Evolutionary conservation across 2,113 vertebrate species (phyloP), one percentile per base, ranked within the genome.

Genomic region (Pipra filicauda): DNA sequence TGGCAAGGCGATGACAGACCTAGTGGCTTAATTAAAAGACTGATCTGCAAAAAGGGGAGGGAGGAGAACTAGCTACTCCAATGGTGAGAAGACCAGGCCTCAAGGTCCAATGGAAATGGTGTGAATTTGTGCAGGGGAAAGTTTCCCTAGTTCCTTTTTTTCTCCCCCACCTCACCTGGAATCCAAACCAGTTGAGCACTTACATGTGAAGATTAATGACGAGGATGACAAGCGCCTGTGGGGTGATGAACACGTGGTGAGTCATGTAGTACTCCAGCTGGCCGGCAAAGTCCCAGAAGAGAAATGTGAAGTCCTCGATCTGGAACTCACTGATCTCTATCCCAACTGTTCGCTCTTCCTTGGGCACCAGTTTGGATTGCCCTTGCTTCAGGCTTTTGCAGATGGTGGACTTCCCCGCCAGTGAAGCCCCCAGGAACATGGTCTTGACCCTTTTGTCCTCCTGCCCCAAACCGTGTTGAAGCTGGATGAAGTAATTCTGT

Each of bases 261-360:
- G 97, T 98, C 74, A 97, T 30, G 71, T 98, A 98, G 79, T 98
- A 98, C 80, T 98, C 98, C 74, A 98, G 84, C 65, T 98, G 98
- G 54, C 98, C 98, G 3, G 98, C 98, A 18, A 98, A 98, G 65
- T 98, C 98, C 98, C 98, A 98, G 94, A 98, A 98, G 23, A 98
- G 96, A 86, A 98, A 98, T 0, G 78, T 95, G 82, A 98, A 95
- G 41, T 97, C 97, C 57, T 97, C 24, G 0, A 95, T 93, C 27
- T 23, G 86, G 75, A 98, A 97, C 76, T 98, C 91, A 1, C 91
- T 98, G 88, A 98, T 98, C 71, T 98, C 97, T 67, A 97, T 98
- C 15, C 98, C 98, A 48, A 97, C 94, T 0, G 97, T 98, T 49
- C 95, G 67, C 46, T 98, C 97, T 37, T 94, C 96, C 70, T 77